A percentile compares a stretch with the other conserved stretches of the same genome.
phyloP scores from a whole-genome alignment of 2,888 invertebrate species.

The Aporophyla lueneburgensis region DNA sequence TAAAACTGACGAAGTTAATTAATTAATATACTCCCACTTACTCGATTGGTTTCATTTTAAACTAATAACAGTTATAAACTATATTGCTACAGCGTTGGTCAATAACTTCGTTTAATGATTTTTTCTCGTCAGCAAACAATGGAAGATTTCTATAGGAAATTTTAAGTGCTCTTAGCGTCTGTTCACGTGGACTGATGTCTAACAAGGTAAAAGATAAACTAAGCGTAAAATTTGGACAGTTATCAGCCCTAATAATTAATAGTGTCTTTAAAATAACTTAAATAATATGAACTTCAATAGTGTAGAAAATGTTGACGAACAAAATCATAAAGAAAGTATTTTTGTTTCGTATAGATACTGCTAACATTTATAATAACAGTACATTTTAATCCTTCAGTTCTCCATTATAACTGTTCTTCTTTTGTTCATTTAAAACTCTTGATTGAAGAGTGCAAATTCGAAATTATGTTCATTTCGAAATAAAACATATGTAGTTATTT shows the following conservation, averaged over 20 bases:
- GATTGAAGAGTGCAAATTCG: not conserved
- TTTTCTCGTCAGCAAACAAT: conserved; percentile 24
- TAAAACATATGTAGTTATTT: not conserved
- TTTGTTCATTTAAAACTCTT: conserved; percentile 5
- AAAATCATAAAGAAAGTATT: not conserved
- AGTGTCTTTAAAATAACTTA: not conserved
- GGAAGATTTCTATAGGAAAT: conserved; percentile 22
- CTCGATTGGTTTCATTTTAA: conserved; percentile 36
- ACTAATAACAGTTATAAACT: conserved; percentile 24
- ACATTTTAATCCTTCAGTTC: not conserved
- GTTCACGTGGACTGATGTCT: too few species aligned
- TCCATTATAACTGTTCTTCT: not conserved
- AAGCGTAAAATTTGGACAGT: not conserved
- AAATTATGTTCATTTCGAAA: conserved; percentile 8
- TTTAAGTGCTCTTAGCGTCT: not conserved
- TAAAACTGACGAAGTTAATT: conserved; percentile 39
- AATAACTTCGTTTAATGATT: conserved; percentile 7
- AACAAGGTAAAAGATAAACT: not conserved
- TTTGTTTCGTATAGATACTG: not conserved
- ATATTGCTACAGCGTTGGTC: conserved; percentile 16
- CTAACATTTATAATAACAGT: too few species aligned
- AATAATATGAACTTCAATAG: not conserved
- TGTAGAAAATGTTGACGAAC: not conserved
- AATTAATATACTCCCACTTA: conserved; percentile 37
- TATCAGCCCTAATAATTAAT: too few species aligned